phyloP scores from a whole-genome alignment of 37 sponge, comb jelly and placozoan genomes.

The Diacarnus erythraeanus region DNA sequence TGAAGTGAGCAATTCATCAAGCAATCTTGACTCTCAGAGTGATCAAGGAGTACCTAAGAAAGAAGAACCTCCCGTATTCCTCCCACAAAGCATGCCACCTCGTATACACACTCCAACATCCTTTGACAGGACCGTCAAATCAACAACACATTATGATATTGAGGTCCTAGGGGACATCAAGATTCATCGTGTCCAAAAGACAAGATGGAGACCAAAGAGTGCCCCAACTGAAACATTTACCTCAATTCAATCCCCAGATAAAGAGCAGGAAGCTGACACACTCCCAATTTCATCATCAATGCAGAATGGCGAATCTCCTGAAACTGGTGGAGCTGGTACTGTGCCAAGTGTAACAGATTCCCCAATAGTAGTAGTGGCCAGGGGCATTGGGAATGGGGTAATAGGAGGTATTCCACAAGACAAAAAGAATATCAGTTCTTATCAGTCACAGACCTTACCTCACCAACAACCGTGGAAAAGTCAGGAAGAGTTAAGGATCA shows the following conservation, averaged over 20 bases:
- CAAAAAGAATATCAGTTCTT: not conserved
- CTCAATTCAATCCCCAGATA: not conserved
- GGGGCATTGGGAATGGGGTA: conserved; percentile 4
- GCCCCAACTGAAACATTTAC: not conserved
- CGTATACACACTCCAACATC: not conserved
- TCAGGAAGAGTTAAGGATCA: not conserved
- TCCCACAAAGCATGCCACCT: not conserved
- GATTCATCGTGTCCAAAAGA: conserved; percentile 39
- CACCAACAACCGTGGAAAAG: conserved; percentile 1
- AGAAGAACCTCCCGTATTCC: not conserved
- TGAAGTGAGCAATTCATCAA: not conserved
- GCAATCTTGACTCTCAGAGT: not conserved
- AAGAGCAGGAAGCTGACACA: not conserved
- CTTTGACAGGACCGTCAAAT: not conserved
- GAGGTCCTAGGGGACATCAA: conserved; percentile 29
- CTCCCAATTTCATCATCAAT: not conserved
- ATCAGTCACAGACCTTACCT: not conserved
- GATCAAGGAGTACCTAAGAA: not conserved
- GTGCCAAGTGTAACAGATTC: not conserved
- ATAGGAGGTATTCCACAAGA: not conserved
- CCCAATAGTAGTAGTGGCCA: not conserved
- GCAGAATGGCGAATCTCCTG: not conserved
- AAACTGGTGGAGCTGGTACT: too few species aligned
- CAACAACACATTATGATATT: not conserved
- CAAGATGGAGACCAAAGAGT: conserved; percentile 52